Conservation (phyloP, 2,888 invertebrate genomes). For the Rhorus exstirpatorius region DNA sequence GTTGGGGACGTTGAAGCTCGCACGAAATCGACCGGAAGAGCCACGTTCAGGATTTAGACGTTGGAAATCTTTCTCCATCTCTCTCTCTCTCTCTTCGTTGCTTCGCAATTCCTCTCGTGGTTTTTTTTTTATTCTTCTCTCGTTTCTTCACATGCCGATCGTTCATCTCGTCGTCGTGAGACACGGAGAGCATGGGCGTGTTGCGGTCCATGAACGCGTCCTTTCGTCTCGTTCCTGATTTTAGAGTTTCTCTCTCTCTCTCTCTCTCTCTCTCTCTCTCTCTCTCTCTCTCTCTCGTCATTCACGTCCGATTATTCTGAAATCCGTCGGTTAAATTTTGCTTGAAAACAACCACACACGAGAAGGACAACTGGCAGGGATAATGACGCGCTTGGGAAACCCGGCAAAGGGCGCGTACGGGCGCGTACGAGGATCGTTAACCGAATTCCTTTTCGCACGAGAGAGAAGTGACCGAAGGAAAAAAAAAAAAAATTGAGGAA, state of each 20-base stretch:
- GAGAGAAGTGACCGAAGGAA: constrained; percentile 27
- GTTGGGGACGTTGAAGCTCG: constrained; percentile 17
- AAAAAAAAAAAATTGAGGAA: constrained; percentile 42
- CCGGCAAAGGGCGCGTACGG: constrained; percentile 49
- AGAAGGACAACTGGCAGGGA: constrained; percentile 74
- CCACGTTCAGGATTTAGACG: constrained; percentile 70
- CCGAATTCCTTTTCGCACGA: constrained; percentile 69
- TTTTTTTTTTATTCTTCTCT: constrained; percentile 40
- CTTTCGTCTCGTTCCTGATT: constrained; percentile 18
- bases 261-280: constrained; percentile 24
- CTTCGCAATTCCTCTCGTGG: constrained; percentile 42
- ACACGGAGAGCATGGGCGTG: constrained; percentile 55
- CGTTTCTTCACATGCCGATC: constrained; percentile 38
- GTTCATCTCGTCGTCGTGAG: constrained; percentile 52
- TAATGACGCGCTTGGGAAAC: constrained; percentile 69
- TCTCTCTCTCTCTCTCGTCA: constrained; percentile 30
- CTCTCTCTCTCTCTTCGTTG: constrained; percentile 23
- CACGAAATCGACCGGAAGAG: constrained; percentile 66
- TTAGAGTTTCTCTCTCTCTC: constrained; percentile 25
- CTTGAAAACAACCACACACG: constrained; percentile 69
- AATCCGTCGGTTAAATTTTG: constrained; percentile 73
- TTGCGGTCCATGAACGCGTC: constrained; percentile 60
- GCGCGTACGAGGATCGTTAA: constrained; percentile 68
- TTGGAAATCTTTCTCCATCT: constrained; percentile 57
- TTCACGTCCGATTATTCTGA: constrained; percentile 67